Base-by-base conservation (phyloP, 2,797 vertebrate species). In the Cynopterus sphinx region DNA sequence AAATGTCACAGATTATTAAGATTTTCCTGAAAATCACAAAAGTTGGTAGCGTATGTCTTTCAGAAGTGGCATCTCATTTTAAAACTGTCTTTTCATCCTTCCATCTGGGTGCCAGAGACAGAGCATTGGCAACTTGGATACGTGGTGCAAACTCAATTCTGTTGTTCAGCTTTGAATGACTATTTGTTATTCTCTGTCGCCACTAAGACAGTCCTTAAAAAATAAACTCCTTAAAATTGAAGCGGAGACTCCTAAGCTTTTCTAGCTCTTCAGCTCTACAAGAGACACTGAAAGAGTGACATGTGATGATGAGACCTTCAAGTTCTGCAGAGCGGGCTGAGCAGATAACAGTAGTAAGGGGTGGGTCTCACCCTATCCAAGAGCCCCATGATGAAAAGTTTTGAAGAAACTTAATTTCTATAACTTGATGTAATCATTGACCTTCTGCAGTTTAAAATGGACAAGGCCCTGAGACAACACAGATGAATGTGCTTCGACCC, bases 31-130 rank as follows among this genome's bases (percentile, higher is more conserved):
- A 83, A 55, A 12, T 94, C 84, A 85, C 63, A 89, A 28, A 90
- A 87, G 89, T 51, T 46, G 51, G 75, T 86, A 51, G 53, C 3
- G 6, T 55, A 77, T 46, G 57, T 88, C 67, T 28, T 39, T 92
- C 77, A 90, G 82, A 88, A 88, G 78, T 87, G 28, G 43, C 67
- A 36, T 79, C 86, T 92, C 78, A 31, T 74, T 91, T 90, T 83
- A 84, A 55, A 79, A 65, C 31, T 71, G 39, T 78, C 93, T 91
- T 87, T 43, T 31, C 57, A 28, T 24, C 93, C 26, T 92, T 86
- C 49, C 73, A 21, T 93, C 89, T 85, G 83, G 31, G 89, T 94
- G 43, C 67, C 83, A 73, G 82, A 90, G 88, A 95, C 51, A 41
- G 85, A 85, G 67, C 57, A 7, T 67, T 86, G 75, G 67, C 75